Base-by-base conservation (phyloP, 2,113 vertebrate genomes). In the Tachuris rubrigastra region DNA sequence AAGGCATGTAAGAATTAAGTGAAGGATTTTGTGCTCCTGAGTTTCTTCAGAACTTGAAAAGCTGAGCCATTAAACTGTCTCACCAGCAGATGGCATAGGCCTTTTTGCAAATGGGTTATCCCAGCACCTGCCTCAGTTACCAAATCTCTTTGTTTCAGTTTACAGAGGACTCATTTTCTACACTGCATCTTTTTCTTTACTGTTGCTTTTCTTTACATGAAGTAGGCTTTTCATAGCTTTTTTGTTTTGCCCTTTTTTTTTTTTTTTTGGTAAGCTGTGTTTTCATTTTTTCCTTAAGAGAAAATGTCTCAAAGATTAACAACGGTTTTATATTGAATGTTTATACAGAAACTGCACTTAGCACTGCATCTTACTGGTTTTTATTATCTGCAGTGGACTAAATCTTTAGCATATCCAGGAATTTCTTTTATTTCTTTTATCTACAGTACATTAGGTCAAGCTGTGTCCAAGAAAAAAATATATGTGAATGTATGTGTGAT, bases 11-110 rank as follows among this genome's bases (percentile, higher is more conserved):
- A 74, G 59, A 95, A 67, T 59, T 41, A n/a, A 59, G 31, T 14
- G 67, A 24, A 49, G 20, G 28, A 52, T 79, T 76, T 88, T 73
- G 13, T 76, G 22, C 63, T 71, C 49, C 39, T 52, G 22, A 25
- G 50, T 89, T 39, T 74, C 42, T 83, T 87, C 47, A 60, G 11
- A 49, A 55, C 14, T 66, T 62, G 30, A 78, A 44, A 80, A 87
- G 30, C 84, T 91, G 91, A 97, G 96, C 87, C 90, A 92, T 97
- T 97, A 95, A 97, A 95, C 93, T 97, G 69, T 96, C 89, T 96
- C 90, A 58, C 96, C 97, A 96, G 97, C 90, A 97, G 97, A 69
- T 97, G 97, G 97, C 97, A 93, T 21, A 41, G 68, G 42, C 73
- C 63, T 66, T 67, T 87, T 79, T 90, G 35, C 67, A 79, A 31